phyloP scores from a whole-genome alignment of 2,888 invertebrate species.

The Hypolimnas misippus region DNA sequence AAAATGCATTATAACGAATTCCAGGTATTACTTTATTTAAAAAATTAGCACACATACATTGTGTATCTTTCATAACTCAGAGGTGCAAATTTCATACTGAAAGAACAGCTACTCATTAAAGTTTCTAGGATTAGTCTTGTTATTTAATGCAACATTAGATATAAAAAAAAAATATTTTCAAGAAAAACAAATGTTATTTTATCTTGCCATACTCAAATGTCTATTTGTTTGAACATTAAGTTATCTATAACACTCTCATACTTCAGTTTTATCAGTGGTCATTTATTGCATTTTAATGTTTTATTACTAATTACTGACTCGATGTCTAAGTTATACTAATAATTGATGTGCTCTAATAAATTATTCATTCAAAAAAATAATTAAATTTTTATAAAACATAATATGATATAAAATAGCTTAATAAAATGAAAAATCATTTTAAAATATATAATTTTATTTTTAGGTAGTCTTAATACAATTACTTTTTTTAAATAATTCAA shows the following conservation, averaged over 20 bases:
- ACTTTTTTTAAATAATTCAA: too few species aligned
- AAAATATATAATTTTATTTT: too few species aligned
- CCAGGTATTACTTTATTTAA: slow-evolving; percentile 61
- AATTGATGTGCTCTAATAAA: neutral
- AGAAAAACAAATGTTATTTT: too few species aligned
- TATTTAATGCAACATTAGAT: slow-evolving; percentile 5
- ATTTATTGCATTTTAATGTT: slow-evolving; percentile 11
- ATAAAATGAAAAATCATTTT: too few species aligned
- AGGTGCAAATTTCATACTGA: neutral
- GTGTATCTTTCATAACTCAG: slow-evolving; percentile 1
- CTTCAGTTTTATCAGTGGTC: slow-evolving; percentile 24
- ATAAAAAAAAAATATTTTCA: too few species aligned
- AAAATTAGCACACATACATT: neutral
- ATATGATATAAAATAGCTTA: too few species aligned
- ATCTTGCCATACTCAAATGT: neutral
- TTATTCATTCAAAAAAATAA: too few species aligned
- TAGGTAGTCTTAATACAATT: too few species aligned
- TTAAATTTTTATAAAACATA: too few species aligned
- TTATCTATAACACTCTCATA: slow-evolving; percentile 1
- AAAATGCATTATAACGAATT: slow-evolving; percentile 99
- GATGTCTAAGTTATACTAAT: neutral
- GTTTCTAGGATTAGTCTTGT: too few species aligned
- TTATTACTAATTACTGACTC: slow-evolving; percentile 11
- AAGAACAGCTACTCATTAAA: too few species aligned
- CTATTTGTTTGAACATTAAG: neutral